phyloP scores from a whole-genome alignment of 2,888 invertebrate species.

The Mesodorylaimus sp. region DNA sequence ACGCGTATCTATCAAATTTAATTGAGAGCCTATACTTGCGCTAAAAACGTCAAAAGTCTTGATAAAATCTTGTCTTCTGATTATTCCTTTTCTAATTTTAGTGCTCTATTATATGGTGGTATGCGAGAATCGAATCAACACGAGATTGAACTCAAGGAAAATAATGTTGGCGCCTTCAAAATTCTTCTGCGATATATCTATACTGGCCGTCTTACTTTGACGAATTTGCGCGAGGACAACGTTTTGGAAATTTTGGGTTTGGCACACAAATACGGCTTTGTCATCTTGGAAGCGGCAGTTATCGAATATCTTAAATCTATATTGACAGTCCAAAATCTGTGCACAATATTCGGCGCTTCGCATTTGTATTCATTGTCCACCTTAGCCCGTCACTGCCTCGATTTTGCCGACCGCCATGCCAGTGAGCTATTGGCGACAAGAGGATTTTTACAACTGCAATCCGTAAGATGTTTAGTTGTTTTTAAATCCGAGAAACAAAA shows the following conservation, averaged over 20 bases:
- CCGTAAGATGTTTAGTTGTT: conserved; percentile 37
- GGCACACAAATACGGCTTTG: conserved; percentile 87
- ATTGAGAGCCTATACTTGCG: too few relatives aligned
- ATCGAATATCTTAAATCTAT: conserved; percentile 78
- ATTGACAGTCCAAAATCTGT: conserved; percentile 69
- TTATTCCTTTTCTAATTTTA: conserved; percentile 16
- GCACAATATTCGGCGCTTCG: conserved; percentile 50
- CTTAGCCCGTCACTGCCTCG: conserved; percentile 56
- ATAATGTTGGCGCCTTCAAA: conserved; percentile 34
- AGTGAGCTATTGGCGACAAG: conserved; percentile 61
- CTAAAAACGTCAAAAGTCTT: too few relatives aligned
- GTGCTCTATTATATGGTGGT: conserved; percentile 46
- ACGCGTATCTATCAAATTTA: not conserved
- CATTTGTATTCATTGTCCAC: not conserved
- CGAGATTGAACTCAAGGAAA: conserved; percentile 65
- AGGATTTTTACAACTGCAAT: conserved; percentile 60
- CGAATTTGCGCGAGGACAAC: conserved; percentile 31
- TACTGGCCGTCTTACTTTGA: conserved; percentile 45
- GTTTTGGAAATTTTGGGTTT: conserved; percentile 52
- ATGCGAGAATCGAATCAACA: conserved; percentile 47
- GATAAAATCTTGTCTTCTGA: too few relatives aligned
- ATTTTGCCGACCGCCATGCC: conserved; percentile 76
- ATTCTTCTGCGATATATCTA: conserved; percentile 81
- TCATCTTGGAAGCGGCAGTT: conserved; percentile 68
- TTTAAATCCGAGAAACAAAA: not conserved